Base-by-base conservation (phyloP, 2,888 invertebrate genomes). In the Drosophila neotestacea region DNA sequence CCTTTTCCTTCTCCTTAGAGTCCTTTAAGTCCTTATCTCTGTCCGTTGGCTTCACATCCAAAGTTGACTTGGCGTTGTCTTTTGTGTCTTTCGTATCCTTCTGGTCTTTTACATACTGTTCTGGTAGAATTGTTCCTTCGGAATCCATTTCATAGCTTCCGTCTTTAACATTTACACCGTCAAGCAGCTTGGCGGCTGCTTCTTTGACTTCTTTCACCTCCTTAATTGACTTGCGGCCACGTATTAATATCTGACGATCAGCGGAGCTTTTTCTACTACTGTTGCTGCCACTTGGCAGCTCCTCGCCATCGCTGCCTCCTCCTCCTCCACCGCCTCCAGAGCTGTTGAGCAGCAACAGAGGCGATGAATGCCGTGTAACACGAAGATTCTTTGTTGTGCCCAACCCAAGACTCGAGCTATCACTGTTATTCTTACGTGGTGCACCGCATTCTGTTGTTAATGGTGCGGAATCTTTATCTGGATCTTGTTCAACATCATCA, bases 221-320 rank as follows among this genome's bases (percentile, higher is more conserved):
- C 66, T 91, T 91, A 30, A 91, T 70, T 4, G 90, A 88, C 60
- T 91, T 91, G 13, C 91, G 90, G 27, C 90, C 91, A 28, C 91
- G 90, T 69, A 90, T 86, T 10, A 50, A 36, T 27, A 52, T 67
- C 11, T 66, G 68, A 16, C 75, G 82, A 68, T 72, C 80, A 16
- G 16, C 69, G 36, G 74, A 83, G 76, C 73, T 81, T 72, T 73
- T 89, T 60, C 68, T 66, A 41, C 6, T 6, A 10, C 9, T 39
- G 56, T 47, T 41, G 66, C 59, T 60, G 41, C 61, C 60, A 22
- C 70, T 69, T 9, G 76, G 72, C 27, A 59, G 41, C 27, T 80
- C 80, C 27, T 80, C 79, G 6, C 63, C 62, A 22, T 81, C 81
- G 50, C 77, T 75, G 30, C 39, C 44, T 4, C 46, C 34, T 27